Percentiles rank a stretch among this genome's conserved stretches.
These are phyloP conservation scores for Bacillus rossius DNA, from an alignment of 1,140 invertebrate species.

Conservation along the genomic window DNA sequence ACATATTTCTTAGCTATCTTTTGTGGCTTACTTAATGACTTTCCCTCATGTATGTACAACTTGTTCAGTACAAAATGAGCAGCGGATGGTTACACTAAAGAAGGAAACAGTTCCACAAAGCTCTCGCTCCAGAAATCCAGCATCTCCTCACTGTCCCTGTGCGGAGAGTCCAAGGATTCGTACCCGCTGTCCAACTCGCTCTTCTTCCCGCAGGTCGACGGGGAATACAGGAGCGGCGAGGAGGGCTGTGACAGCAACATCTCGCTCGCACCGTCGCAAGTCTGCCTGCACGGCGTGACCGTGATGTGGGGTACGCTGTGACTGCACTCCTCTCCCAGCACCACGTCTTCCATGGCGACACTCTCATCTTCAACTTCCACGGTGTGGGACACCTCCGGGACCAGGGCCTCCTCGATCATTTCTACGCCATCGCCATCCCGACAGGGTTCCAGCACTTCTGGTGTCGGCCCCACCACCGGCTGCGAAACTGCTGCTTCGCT, in stretches of 20 bases:
- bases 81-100: constrained; percentile 47
- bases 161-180: constrained; percentile 41
- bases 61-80: no score
- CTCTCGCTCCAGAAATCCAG: constrained; percentile 56
- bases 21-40: no score
- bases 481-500: constrained; percentile 32
- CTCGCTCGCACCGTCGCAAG: no score
- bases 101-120: constrained; percentile 56
- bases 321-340: constrained; percentile 34
- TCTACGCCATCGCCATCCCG: constrained; percentile 25
- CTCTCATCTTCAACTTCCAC: constrained; percentile 8
- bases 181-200: constrained; percentile 40
- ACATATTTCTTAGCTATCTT: no score
- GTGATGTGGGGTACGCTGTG: no score
- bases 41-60: no score
- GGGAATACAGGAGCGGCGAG: constrained; percentile 7
- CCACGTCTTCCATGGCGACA: constrained; percentile 27
- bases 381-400: no score
- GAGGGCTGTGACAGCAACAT: no score
- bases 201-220: constrained; percentile 30
- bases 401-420: constrained; percentile 18
- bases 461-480: constrained; percentile 71
- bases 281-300: no score
- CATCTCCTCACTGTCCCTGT: constrained; percentile 31
- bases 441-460: constrained; percentile 74